phyloP scores from a whole-genome alignment of 2,888 invertebrate species.

The Perithous albicinctus region DNA sequence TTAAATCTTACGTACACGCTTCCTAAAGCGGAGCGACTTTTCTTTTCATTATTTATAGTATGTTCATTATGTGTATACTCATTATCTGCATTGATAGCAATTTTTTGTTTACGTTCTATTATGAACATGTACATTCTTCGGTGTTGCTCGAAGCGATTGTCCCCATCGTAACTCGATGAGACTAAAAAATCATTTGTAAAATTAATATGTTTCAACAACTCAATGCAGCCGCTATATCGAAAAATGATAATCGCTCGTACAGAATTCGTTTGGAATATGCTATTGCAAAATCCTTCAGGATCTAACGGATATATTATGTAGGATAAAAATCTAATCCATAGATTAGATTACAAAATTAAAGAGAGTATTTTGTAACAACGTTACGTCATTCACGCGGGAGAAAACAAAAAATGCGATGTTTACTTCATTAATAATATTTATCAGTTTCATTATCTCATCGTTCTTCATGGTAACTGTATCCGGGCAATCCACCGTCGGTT shows the following conservation, averaged over 20 bases:
- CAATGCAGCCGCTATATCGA: not conserved
- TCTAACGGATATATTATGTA: not conserved
- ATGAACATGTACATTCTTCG: constrained; percentile 43
- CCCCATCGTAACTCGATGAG: constrained; percentile 3
- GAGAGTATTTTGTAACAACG: not conserved
- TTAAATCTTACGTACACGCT: constrained; percentile 48
- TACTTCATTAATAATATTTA: constrained; percentile 2
- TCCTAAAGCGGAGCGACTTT: constrained; percentile 45
- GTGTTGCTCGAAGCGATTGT: constrained; percentile 29
- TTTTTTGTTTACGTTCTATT: constrained; percentile 30
- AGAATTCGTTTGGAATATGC: not conserved
- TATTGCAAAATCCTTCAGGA: not conserved
- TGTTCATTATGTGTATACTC: constrained; percentile 56
- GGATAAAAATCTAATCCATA: not conserved
- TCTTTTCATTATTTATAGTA: constrained; percentile 59
- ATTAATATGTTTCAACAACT: constrained; percentile 3
- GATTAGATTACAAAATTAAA: constrained; percentile 9
- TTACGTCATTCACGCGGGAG: constrained; percentile 19
- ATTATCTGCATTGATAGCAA: constrained; percentile 29
- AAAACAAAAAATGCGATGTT: constrained; percentile 43
- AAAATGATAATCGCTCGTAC: constrained; percentile 13
- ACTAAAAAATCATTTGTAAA: not conserved
- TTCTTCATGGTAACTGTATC: constrained; percentile 51
- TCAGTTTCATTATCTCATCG: constrained; percentile 13
- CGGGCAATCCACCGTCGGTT: constrained; percentile 61